phyloP scores from a whole-genome alignment of 2,113 vertebrate genomes.

The Leiothrix lutea region DNA sequence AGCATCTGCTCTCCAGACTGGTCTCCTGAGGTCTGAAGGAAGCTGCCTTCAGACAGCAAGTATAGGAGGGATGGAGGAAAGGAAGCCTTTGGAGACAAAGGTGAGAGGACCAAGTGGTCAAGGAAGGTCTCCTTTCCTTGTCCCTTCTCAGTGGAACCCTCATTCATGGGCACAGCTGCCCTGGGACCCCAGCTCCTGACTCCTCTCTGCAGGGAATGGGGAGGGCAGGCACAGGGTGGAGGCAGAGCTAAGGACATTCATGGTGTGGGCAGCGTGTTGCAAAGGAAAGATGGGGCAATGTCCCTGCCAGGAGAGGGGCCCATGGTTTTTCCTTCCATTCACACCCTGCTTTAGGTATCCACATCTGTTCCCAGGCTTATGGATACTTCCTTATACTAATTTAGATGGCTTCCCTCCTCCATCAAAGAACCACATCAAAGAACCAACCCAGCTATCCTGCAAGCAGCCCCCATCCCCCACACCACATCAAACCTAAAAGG shows the following conservation, averaged over 20 bases:
- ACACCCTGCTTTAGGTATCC: neutral
- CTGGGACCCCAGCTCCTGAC: neutral
- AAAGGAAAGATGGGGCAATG: neutral
- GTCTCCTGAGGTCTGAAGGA: neutral
- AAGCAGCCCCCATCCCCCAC: neutral
- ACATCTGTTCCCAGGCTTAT: rapidly evolving
- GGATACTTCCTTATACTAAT: neutral
- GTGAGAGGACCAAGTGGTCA: neutral
- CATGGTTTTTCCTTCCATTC: neutral
- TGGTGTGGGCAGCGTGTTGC: neutral
- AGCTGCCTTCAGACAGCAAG: neutral
- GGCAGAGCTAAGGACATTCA: neutral
- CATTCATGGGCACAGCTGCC: neutral
- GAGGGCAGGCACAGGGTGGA: neutral
- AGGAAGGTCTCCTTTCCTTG: neutral
- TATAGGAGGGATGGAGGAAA: neutral
- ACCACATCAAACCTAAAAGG: neutral
- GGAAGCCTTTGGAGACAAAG: neutral
- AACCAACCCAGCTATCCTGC: neutral
- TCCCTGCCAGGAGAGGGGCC: neutral
- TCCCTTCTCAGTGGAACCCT: neutral
- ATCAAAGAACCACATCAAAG: neutral
- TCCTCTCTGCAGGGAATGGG: neutral
- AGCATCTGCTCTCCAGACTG: neutral
- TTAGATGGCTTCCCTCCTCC: neutral